Evolutionary conservation across 2,113 vertebrate genomes (phyloP).

Genomic region (Nerophis ophidion): DNA sequence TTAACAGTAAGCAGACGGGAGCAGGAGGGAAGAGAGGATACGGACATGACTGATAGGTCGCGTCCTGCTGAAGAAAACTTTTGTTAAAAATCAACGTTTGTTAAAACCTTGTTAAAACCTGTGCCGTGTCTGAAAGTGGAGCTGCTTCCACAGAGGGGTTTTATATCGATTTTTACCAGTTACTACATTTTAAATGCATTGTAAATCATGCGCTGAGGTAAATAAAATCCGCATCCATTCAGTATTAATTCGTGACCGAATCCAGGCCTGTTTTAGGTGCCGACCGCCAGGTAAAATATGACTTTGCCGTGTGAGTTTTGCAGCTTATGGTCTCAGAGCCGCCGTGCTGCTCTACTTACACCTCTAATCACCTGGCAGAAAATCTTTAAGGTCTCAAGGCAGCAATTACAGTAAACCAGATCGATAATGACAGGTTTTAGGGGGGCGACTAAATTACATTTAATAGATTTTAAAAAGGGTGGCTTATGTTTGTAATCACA

Average conservation of each 20-base stretch:
- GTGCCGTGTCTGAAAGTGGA: no score
- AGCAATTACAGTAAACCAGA: slow-evolving; percentile 72
- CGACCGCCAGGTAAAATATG: slow-evolving; percentile 50
- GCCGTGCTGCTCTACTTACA: slow-evolving; percentile 26
- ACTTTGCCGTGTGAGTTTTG: slow-evolving; percentile 46
- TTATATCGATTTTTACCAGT: no score
- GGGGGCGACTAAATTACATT: slow-evolving; percentile 58
- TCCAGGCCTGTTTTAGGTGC: slow-evolving; percentile 8
- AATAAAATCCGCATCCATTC: no score
- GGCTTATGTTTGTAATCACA: slow-evolving; percentile 61
- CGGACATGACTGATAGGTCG: no score
- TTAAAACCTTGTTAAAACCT: no score
- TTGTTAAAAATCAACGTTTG: no score
- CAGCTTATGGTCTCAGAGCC: slow-evolving; percentile 33
- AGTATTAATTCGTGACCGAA: slow-evolving; percentile 1
- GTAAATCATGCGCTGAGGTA: no score
- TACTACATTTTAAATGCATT: no score
- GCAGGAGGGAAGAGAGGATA: no score
- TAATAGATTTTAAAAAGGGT: slow-evolving; percentile 72
- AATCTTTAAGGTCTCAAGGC: slow-evolving; percentile 68
- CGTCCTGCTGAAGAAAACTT: no score
- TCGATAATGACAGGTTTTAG: slow-evolving; percentile 72
- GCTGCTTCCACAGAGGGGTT: no score
- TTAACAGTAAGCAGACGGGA: no score
- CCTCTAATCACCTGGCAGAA: slow-evolving; percentile 65